A percentile compares a stretch with the other conserved stretches of the same genome.
phyloP scores from a whole-genome alignment of 2,797 vertebrate species.

The Selene dorsalis region DNA sequence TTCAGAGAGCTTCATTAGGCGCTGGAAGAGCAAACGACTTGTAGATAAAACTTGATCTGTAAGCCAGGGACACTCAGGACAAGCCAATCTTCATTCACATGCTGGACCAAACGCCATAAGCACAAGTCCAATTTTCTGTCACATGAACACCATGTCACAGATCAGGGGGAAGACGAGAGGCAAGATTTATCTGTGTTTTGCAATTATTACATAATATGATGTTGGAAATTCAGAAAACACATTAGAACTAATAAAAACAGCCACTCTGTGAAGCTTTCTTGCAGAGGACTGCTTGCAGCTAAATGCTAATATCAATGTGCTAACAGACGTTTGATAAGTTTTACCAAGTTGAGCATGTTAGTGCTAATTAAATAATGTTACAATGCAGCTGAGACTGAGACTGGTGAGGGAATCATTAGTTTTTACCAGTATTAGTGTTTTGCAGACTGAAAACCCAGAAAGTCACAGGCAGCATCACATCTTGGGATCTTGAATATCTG shows the following conservation, averaged over 20 bases:
- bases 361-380: background rate
- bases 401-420: too few relatives aligned
- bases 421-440: background rate
- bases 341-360: too few relatives aligned
- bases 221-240: background rate
- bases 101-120: slow-evolving; percentile 48
- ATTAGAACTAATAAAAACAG: background rate
- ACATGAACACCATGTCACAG: slow-evolving; percentile 47
- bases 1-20: slow-evolving; percentile 82
- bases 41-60: slow-evolving; percentile 82
- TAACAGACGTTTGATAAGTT: too few relatives aligned
- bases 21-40: slow-evolving; percentile 75
- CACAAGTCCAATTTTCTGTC: slow-evolving; percentile 56
- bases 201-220: background rate
- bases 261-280: too few relatives aligned
- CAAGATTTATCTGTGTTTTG: slow-evolving; percentile 13
- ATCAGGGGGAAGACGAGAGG: background rate
- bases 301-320: background rate
- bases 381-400: background rate
- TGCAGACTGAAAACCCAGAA: background rate
- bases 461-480: background rate
- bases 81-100: slow-evolving; percentile 74
- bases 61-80: slow-evolving; percentile 76
- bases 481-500: background rate
- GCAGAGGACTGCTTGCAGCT: background rate